These are phyloP conservation scores for Acanthopagrus latus DNA, from an alignment of 2,797 vertebrate species.

Conservation along the genomic window DNA sequence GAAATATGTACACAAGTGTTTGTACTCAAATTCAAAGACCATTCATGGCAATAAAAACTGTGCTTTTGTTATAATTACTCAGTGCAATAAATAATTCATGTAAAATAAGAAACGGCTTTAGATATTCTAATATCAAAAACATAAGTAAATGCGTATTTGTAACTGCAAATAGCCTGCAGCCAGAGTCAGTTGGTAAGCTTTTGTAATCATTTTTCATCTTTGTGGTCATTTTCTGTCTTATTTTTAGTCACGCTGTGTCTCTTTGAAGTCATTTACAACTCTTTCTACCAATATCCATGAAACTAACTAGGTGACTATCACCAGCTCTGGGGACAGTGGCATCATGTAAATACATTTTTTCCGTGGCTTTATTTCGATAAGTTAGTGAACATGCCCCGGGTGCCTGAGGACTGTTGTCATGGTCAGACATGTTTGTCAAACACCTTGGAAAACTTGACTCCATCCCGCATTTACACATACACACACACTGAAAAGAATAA, in stretches of 20 bases:
- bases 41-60: not conserved
- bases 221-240: not conserved
- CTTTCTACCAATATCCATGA: not conserved
- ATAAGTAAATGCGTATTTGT: not conserved
- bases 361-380: not conserved
- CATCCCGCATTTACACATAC: not conserved
- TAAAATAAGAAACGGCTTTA: not conserved
- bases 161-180: not conserved
- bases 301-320: not conserved
- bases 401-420: not conserved
- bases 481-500: too few relatives aligned
- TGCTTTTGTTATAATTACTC: not conserved
- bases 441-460: not conserved
- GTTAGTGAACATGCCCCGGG: not conserved
- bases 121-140: not conserved
- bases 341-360: not conserved
- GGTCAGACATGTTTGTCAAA: not conserved
- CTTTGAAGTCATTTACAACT: not conserved
- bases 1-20: not conserved
- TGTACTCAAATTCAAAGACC: not conserved
- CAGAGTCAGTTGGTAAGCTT: not conserved
- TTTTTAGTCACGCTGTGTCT: not conserved
- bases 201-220: not conserved
- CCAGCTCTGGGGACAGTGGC: not conserved
- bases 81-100: not conserved